Conservation (phyloP, 2,888 invertebrate genomes). For the Leucoma salicis region DNA sequence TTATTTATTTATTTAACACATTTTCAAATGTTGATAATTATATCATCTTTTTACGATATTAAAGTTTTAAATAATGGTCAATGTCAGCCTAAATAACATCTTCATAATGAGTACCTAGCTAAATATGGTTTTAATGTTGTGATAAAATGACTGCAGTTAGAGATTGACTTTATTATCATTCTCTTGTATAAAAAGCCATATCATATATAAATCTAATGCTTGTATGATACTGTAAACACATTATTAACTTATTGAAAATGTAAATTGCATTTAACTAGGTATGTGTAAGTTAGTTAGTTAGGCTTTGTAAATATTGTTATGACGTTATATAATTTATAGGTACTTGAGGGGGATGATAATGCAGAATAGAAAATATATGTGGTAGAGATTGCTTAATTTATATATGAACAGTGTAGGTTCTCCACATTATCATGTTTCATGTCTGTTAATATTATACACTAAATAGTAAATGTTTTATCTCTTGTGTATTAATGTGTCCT, state of each 20-base stretch:
- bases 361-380: slow-evolving; percentile 66
- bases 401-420: slow-evolving; percentile 64
- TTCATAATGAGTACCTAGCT: slow-evolving; percentile 18
- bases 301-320: slow-evolving; percentile 83
- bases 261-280: slow-evolving; percentile 75
- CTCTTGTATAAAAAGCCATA: slow-evolving; percentile 74
- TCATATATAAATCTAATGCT: slow-evolving; percentile 77
- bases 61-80: slow-evolving; percentile 13
- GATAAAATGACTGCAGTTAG: slow-evolving; percentile 59
- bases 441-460: slow-evolving; percentile 65
- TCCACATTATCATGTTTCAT: slow-evolving; percentile 61
- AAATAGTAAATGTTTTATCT: slow-evolving; percentile 72
- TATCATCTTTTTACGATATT: slow-evolving; percentile 5
- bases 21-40: slow-evolving; percentile 15
- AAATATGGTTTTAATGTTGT: slow-evolving; percentile 33
- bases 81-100: slow-evolving; percentile 10
- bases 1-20: slow-evolving; percentile 11
- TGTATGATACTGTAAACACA: slow-evolving; percentile 79
- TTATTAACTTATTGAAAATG: slow-evolving; percentile 78
- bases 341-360: slow-evolving; percentile 64
- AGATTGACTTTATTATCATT: slow-evolving; percentile 62
- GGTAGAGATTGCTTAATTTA: slow-evolving; percentile 63
- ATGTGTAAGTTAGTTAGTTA: slow-evolving; percentile 77
- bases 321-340: slow-evolving; percentile 82
- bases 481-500: slow-evolving; percentile 70